phyloP scores from a whole-genome alignment of 2,797 vertebrate species.

The Margarornis squamiger region DNA sequence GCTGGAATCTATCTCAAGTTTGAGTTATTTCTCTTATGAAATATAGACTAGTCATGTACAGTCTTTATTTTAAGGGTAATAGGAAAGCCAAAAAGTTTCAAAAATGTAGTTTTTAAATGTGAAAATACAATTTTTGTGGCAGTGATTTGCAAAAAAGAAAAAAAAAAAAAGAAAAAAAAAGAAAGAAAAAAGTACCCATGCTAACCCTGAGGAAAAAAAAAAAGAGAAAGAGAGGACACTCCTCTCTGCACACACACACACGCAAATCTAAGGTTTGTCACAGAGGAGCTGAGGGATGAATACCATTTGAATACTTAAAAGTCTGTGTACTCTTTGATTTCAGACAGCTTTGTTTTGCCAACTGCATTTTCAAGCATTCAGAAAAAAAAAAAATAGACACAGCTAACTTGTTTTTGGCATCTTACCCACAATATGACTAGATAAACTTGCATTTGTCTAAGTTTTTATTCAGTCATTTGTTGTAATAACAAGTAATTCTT shows the following conservation, averaged over 20 bases:
- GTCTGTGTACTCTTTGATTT: constrained; percentile 23
- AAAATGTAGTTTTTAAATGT: neutral
- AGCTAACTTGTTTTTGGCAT: neutral
- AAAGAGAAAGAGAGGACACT: neutral
- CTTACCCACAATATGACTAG: neutral
- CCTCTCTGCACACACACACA: neutral
- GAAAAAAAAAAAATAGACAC: neutral
- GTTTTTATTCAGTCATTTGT: neutral
- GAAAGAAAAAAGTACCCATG: neutral
- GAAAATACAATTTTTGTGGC: neutral
- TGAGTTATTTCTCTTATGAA: neutral
- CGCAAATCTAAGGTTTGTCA: neutral
- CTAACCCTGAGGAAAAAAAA: neutral
- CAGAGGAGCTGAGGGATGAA: neutral
- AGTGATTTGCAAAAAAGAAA: neutral
- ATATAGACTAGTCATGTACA: neutral
- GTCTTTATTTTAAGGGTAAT: neutral
- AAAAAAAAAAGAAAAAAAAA: neutral
- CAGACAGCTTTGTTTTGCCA: constrained; percentile 19
- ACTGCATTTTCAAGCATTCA: neutral
- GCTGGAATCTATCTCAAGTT: neutral
- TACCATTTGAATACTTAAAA: neutral
- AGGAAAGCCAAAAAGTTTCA: neutral
- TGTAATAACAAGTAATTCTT: neutral
- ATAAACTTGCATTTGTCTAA: neutral